Percentiles rank a stretch among this genome's conserved stretches.
Evolutionary conservation across 2,113 vertebrate genomes (phyloP).

Genomic region (Oceanites oceanicus): DNA sequence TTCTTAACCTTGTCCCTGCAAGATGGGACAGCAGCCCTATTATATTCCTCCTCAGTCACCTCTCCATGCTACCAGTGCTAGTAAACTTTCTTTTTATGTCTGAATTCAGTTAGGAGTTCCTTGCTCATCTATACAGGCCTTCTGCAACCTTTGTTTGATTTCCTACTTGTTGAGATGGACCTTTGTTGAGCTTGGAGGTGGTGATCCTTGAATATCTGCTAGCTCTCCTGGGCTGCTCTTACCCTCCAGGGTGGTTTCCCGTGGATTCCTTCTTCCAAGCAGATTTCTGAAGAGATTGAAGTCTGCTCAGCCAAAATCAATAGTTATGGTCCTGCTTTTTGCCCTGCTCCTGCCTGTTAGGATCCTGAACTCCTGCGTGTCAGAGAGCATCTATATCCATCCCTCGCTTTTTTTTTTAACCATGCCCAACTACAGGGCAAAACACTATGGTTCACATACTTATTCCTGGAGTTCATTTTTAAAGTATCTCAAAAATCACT

Average conservation of each 20-base stretch:
- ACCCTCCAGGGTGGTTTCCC: neutral
- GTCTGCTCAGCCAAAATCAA: neutral
- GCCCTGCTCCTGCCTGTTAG: neutral
- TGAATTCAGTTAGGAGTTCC: neutral
- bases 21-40: neutral
- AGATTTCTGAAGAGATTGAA: neutral
- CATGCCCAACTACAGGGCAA: neutral
- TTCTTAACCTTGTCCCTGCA: neutral
- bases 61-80: neutral
- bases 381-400: neutral
- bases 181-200: neutral
- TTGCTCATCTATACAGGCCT: neutral
- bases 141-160: neutral
- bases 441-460: rapidly evolving
- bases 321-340: neutral
- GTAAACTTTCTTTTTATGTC: neutral
- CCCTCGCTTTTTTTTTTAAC: neutral
- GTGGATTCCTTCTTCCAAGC: neutral
- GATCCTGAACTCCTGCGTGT: neutral
- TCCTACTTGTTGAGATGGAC: neutral
- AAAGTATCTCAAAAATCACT: neutral
- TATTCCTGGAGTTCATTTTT: neutral
- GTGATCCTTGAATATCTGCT: neutral
- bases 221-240: neutral
- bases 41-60: neutral